Conservation (phyloP, 2,888 invertebrate genomes). For the Nymphalis polychloros region DNA sequence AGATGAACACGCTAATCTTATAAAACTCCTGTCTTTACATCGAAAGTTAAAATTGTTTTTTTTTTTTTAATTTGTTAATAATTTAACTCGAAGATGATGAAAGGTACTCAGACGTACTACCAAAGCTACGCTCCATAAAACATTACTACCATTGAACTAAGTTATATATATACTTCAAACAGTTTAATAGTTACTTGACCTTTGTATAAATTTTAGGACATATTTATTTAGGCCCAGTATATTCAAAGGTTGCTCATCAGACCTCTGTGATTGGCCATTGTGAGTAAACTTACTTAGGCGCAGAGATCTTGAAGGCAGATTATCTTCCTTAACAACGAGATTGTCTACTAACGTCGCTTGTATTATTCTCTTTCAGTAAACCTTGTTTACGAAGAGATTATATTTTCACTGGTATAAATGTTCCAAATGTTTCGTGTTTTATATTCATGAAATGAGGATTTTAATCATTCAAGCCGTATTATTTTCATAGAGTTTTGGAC, state of each 20-base stretch:
- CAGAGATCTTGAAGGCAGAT: background rate
- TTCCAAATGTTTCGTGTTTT: background rate
- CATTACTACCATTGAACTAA: background rate
- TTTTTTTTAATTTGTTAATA: too few species aligned
- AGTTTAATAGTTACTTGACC: background rate
- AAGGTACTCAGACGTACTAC: too few species aligned
- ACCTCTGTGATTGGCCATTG: constrained; percentile 2
- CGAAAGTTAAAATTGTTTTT: too few species aligned
- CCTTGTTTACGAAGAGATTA: background rate
- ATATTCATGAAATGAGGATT: too few species aligned
- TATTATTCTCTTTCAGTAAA: background rate
- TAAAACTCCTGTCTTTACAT: too few species aligned
- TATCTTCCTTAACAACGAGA: constrained; percentile 1
- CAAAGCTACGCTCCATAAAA: too few species aligned
- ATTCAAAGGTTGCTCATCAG: background rate
- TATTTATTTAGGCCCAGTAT: constrained; percentile 5
- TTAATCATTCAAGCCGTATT: too few species aligned
- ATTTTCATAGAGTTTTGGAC: too few species aligned
- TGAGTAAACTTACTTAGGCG: background rate
- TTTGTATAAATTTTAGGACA: background rate
- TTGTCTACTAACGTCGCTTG: background rate
- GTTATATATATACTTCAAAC: background rate
- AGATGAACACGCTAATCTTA: too few species aligned
- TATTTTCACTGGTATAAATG: background rate
- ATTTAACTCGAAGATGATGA: too few species aligned